Conservation (phyloP, 2,888 invertebrate genomes). For the Drosophila tanythrix region DNA sequence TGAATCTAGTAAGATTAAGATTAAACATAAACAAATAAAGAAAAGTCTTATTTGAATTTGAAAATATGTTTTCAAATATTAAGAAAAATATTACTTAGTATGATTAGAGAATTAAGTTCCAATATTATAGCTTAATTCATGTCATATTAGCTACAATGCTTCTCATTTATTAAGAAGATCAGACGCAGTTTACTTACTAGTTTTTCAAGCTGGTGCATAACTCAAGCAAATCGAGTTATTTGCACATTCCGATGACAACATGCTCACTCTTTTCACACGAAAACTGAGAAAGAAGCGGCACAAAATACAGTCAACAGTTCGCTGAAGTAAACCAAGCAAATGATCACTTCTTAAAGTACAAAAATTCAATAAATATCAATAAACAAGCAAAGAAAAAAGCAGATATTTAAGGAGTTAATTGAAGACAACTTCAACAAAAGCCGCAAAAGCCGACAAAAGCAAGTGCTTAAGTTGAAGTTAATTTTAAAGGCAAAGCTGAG, state of each 20-base stretch:
- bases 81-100: neutral
- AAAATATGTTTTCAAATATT: neutral
- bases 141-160: neutral
- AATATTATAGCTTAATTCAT: no score
- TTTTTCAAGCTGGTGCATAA: neutral
- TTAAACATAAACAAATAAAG: neutral
- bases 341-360: constrained; percentile 45
- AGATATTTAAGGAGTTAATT: constrained; percentile 52
- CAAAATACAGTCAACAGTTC: constrained; percentile 5
- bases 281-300: neutral
- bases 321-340: constrained; percentile 35
- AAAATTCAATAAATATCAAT: constrained; percentile 77
- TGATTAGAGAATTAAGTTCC: neutral
- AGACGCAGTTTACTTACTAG: neutral
- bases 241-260: constrained; percentile 12
- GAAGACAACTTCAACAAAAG: constrained; percentile 49
- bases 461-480: constrained; percentile 23
- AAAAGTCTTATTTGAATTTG: neutral
- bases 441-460: constrained; percentile 46
- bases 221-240: constrained; percentile 3
- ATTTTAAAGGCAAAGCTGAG: constrained; percentile 23
- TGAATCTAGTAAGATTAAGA: neutral
- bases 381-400: constrained; percentile 27
- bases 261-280: constrained; percentile 17
- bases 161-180: neutral